Evolutionary conservation across 2,888 invertebrate genomes (phyloP), one percentile per base, ranked within the genome.

Genomic region (Conomelus anceps): DNA sequence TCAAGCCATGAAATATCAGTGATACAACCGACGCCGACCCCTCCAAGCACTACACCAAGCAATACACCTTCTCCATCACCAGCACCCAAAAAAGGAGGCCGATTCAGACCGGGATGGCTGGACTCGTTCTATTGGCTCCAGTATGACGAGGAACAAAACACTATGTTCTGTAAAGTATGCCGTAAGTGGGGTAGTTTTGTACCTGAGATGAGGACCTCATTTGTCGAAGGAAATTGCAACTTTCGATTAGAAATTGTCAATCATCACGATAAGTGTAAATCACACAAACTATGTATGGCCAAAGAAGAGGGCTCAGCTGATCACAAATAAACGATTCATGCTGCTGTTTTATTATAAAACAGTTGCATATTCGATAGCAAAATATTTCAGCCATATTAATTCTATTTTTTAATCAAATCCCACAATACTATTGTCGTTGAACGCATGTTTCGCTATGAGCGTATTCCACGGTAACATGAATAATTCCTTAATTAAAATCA

Each of bases 261-360:
- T 93, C 96, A 96, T 93, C 96, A 96, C 92, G 96, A 96, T 93
- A 96, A 96, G 92, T 96, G 96, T 93, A 97, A 96, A 93, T 96
- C 96, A 34, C 96, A 96, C 93, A 95, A 95, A 91, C 93, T 96
- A 92, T 96, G 96, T 92, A 93, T 94, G 89, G 93, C 93, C 26
- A 94, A 94, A 92, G 95, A 95, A 91, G 92, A 93, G 87, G 93
- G 84, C 90, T 91, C 90, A 22, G 91, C 91, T 85, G 86, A 89
- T 91, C 17, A 92, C 92, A 86, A 88, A 23, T 23, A 85, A 85
- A 85, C n/a, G 84, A 6, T 20, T 85, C 34, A 63, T 20, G 20
- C 63, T 63, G 63, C n/a, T 63, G 4, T 63, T 63, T 20, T 63
- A 63, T n/a, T 63, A n/a, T n/a, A 63, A n/a, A n/a, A 0, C 63